Evolutionary conservation across 2,113 vertebrate species (phyloP).

Genomic region (Bos indicus): DNA sequence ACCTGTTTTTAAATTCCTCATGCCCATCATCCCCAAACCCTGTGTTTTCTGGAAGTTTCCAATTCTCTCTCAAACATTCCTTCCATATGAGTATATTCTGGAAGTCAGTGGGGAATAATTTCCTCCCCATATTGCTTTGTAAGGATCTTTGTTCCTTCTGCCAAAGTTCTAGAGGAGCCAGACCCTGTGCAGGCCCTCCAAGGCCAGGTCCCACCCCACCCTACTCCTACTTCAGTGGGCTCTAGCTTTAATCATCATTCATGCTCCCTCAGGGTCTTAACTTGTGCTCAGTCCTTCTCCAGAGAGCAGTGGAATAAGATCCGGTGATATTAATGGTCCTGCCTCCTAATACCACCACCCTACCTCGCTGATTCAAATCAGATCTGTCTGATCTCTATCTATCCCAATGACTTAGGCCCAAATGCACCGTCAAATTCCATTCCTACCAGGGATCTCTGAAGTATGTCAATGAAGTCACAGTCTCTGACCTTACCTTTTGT

Average conservation of each 20-base stretch:
- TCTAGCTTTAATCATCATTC: not conserved
- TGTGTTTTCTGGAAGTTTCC: conserved; percentile 29
- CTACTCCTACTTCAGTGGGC: not conserved
- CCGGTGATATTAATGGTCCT: not conserved
- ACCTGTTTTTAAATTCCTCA: conserved; percentile 33
- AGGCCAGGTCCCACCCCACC: not conserved
- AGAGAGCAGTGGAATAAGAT: not conserved
- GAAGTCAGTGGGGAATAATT: not conserved
- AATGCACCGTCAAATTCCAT: not conserved
- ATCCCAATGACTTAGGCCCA: not conserved
- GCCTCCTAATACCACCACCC: not conserved
- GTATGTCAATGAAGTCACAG: not conserved
- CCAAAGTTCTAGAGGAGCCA: not conserved
- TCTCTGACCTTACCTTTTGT: not conserved
- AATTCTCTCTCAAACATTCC: conserved; percentile 20
- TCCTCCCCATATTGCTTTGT: not conserved
- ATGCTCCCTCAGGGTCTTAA: not conserved
- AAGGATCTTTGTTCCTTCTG: not conserved
- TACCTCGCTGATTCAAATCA: not conserved
- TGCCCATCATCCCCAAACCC: not conserved
- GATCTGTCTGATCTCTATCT: not conserved
- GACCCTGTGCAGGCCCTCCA: not conserved
- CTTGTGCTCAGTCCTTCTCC: not conserved
- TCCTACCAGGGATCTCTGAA: not conserved
- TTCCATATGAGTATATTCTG: conserved; percentile 16